Evolutionary conservation across 2,888 invertebrate species (phyloP), one percentile per base, ranked within the genome.

Genomic region (Agriopis aurantiaria): DNA sequence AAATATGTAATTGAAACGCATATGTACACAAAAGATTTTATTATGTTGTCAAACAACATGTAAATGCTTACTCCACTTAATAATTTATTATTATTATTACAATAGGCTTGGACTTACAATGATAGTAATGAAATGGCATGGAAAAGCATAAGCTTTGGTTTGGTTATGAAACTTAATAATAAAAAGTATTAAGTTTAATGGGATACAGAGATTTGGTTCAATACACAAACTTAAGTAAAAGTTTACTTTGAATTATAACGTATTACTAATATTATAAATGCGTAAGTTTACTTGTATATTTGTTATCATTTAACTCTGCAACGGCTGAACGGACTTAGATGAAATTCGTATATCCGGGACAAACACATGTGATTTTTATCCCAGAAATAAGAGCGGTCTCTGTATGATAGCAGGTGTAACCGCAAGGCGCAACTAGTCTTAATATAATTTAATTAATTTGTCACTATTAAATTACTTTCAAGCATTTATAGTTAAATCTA

Each of bases 11-110:
- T 68, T 17, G 46, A 70, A 73, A 73, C 17, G 45, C 60, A 46
- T 46, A 71, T 64, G 60, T 74, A 77, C 77, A 75, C 73, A 78
- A 77, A 82, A 79, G 73, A 65, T 61, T 83, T 84, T 84, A 84
- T 84, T 84, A 82, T 80, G 80, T 82, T 85, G 84, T 86, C 75
- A 78, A 61, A 84, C 82, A 84, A 86, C 85, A 83, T 80, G 23
- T 52, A 79, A 79, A 84, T 78, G 78, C 78, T 77, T 71, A 71
- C 68, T 72, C 72, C 65, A 69, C 52, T 64, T 65, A 64, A 59
- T 61, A 60, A 59, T 65, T 68, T 60, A 33, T 33, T 33, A 33
- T 68, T 60, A 33, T 33, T 33, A 33, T 33, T 33, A 33, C 3
- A 33, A 33, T 33, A 71, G 67, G 66, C 58, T 73, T 57, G 53